A percentile compares a stretch with the other conserved stretches of the same genome.
Conservation (phyloP, 2,113 vertebrate species). For the Callipepla squamata region DNA sequence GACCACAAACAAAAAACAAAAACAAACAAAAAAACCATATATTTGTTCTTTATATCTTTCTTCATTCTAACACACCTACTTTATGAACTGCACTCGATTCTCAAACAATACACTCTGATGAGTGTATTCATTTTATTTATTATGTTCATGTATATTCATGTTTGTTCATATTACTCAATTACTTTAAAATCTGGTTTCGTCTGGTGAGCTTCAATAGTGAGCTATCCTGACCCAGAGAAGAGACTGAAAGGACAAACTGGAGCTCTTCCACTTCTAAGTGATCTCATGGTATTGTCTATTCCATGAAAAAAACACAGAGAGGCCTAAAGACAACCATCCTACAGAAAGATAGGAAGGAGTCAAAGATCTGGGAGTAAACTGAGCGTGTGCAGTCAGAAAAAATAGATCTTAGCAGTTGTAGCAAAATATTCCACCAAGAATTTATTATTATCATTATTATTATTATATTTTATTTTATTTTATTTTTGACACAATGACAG, state of each 20-base stretch:
- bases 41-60: not conserved
- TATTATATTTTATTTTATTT: too few relatives aligned
- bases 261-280: not conserved
- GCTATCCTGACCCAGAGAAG: not conserved
- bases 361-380: not conserved
- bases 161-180: not conserved
- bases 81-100: not conserved
- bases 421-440: not conserved
- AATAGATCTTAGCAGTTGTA: not conserved
- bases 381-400: not conserved
- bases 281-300: not conserved
- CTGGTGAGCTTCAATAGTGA: not conserved
- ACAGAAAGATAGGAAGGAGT: fast-evolving
- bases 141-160: not conserved
- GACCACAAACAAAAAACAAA: not conserved
- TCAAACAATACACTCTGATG: not conserved
- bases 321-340: not conserved
- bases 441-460: too few relatives aligned
- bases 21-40: not conserved
- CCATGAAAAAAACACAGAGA: not conserved
- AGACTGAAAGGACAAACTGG: not conserved
- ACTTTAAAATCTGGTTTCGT: not conserved
- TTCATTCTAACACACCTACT: not conserved
- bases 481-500: not conserved
- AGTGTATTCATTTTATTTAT: not conserved